Conservation (phyloP, 2,113 vertebrate genomes). For the Leptodactylus fuscus region DNA sequence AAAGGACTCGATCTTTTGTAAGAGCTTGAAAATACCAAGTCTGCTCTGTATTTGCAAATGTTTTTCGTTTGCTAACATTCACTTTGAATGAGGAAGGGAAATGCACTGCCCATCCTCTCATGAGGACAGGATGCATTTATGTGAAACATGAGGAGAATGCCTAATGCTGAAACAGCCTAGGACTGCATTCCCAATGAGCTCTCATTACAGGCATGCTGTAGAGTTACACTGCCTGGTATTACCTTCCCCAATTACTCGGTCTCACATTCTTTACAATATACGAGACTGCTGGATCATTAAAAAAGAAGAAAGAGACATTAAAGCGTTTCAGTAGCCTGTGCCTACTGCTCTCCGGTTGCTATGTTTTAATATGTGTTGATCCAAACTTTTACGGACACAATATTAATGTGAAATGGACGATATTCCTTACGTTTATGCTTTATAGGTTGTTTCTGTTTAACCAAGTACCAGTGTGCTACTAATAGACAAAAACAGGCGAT, state of each 20-base stretch:
- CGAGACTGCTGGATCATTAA: conserved; percentile 21
- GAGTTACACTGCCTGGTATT: conserved; percentile 65
- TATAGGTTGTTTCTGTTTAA: no score
- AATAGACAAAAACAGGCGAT: no score
- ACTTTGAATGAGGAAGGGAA: conserved; percentile 75
- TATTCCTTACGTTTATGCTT: neutral
- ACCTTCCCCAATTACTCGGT: conserved; percentile 58
- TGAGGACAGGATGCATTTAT: conserved; percentile 75
- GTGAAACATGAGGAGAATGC: conserved; percentile 83
- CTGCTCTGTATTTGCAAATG: conserved; percentile 70
- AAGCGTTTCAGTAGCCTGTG: neutral
- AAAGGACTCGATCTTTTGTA: conserved; percentile 69
- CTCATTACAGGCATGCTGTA: conserved; percentile 76
- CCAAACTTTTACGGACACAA: neutral
- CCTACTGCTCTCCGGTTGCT: neutral
- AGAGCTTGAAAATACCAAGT: conserved; percentile 68
- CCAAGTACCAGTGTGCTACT: no score
- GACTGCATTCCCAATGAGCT: conserved; percentile 78
- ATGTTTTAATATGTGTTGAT: neutral
- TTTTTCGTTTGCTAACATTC: conserved; percentile 74
- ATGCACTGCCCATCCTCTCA: conserved; percentile 69
- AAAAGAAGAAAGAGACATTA: conserved; percentile 18
- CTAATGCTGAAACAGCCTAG: conserved; percentile 72
- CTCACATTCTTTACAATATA: conserved; percentile 53
- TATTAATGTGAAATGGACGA: neutral